Conservation (phyloP, 2,797 vertebrate species). For the Miichthys miiuy region DNA sequence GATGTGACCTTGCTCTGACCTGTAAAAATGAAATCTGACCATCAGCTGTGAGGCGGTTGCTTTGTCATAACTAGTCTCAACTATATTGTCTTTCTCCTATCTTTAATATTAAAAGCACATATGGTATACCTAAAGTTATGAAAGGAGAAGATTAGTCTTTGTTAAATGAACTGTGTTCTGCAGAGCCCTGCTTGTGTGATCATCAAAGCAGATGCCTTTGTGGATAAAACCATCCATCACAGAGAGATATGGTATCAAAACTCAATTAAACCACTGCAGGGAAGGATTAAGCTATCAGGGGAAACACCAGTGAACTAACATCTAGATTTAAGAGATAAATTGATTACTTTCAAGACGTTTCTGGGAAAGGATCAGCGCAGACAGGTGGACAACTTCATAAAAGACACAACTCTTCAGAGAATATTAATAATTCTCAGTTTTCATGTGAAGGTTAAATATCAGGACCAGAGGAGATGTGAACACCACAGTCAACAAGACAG, state of each 20-base stretch:
- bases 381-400: not conserved
- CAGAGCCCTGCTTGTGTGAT: not conserved
- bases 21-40: not conserved
- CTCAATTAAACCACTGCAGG: not conserved
- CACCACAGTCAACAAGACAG: not conserved
- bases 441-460: not conserved
- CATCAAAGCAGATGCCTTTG: not conserved
- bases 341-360: not conserved
- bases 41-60: not conserved
- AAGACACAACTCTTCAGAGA: not conserved
- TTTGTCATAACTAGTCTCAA: not conserved
- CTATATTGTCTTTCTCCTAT: not conserved
- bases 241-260: slow-evolving; percentile 4
- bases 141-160: not conserved
- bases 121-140: not conserved
- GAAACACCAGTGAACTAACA: not conserved
- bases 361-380: not conserved
- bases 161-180: not conserved
- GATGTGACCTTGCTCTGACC: not conserved
- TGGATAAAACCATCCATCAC: not conserved
- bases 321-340: not conserved
- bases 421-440: not conserved
- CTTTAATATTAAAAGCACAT: not conserved
- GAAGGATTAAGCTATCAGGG: not conserved
- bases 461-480: not conserved